Evolutionary conservation across 2,888 invertebrate genomes (phyloP), one percentile per base, ranked within the genome.

Genomic region (Myopa testacea): DNA sequence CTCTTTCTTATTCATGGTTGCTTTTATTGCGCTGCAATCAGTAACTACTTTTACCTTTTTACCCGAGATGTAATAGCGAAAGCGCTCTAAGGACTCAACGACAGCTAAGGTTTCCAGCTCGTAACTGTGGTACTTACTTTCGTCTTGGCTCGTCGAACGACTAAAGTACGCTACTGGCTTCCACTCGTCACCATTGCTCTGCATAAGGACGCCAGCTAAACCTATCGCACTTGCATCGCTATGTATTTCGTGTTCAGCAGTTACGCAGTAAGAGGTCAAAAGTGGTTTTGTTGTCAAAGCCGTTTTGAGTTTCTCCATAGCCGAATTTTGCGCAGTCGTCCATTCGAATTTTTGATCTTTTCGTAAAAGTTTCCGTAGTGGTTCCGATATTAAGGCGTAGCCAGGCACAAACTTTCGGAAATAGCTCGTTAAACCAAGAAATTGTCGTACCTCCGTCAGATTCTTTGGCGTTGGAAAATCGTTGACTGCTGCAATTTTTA

Each of bases 11-110:
- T 68, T 12, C 65, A 78, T 76, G 6, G 80, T 68, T 26, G 73
- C 69, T 75, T 55, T 78, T 0, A 80, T 50, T 34, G 79, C 78
- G 26, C 40, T 73, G 68, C 80, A 79, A 52, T 81, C 80, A 3
- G 80, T 78, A 4, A 76, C 55, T 0, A 81, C 72, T 40, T 6
- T 63, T 12, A 81, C 26, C 19, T 7, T 10, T 37, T 78, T 81
- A n/a, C 81, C 81, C 40, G 80, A 63, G 3, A 83, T 52, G 74
- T 82, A 83, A n/a, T 79, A 78, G 45, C 78, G 58, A 67, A 82
- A 81, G 14, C 77, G 71, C 19, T 78, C 75, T 14, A 79, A 45
- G 7, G 50, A 12, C n/a, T 79, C 81, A 3, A 82, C 81, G 10
- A 77, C 78, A 3, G 81, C 80, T 0, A 82, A 69, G 14, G 71